Percentiles rank a stretch among this genome's conserved stretches.
Conservation (phyloP, 2,888 invertebrate genomes). For the Athetis lepigone region DNA sequence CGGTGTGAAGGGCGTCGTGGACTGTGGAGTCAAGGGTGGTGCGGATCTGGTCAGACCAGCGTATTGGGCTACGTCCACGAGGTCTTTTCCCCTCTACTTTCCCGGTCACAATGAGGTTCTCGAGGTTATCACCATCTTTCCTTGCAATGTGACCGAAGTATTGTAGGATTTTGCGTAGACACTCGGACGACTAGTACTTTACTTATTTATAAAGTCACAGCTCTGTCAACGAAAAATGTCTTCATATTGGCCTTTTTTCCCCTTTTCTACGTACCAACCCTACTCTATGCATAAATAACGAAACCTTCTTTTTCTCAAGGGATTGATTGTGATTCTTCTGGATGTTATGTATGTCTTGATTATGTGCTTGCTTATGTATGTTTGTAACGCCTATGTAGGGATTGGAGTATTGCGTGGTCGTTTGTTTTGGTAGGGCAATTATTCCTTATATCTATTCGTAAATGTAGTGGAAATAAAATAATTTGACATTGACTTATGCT, state of each 20-base stretch:
- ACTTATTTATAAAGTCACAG: neutral
- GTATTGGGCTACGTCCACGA: too few relatives aligned
- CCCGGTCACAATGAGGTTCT: too few relatives aligned
- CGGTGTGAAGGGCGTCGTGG: too few relatives aligned
- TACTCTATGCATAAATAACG: slow-evolving; percentile 58
- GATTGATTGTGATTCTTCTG: slow-evolving; percentile 63
- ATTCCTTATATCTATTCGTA: too few relatives aligned
- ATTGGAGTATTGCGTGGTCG: slow-evolving; percentile 28
- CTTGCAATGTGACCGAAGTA: too few relatives aligned
- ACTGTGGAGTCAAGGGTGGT: too few relatives aligned
- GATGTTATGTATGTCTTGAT: slow-evolving; percentile 52
- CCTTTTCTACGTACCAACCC: slow-evolving; percentile 40
- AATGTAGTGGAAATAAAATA: too few relatives aligned
- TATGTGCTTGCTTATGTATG: slow-evolving; percentile 57
- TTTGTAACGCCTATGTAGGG: slow-evolving; percentile 29
- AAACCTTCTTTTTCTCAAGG: slow-evolving; percentile 61
- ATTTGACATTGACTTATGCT: too few relatives aligned
- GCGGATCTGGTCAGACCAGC: too few relatives aligned
- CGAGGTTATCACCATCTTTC: too few relatives aligned
- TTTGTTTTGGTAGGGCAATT: neutral
- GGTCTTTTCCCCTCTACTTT: too few relatives aligned
- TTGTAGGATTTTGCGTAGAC: too few relatives aligned
- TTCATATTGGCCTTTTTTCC: neutral
- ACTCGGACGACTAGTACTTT: neutral
- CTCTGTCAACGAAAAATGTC: neutral